These are phyloP conservation scores for Taeniopygia guttata DNA, from an alignment of 2,797 vertebrate genomes.

Conservation along the genomic window DNA sequence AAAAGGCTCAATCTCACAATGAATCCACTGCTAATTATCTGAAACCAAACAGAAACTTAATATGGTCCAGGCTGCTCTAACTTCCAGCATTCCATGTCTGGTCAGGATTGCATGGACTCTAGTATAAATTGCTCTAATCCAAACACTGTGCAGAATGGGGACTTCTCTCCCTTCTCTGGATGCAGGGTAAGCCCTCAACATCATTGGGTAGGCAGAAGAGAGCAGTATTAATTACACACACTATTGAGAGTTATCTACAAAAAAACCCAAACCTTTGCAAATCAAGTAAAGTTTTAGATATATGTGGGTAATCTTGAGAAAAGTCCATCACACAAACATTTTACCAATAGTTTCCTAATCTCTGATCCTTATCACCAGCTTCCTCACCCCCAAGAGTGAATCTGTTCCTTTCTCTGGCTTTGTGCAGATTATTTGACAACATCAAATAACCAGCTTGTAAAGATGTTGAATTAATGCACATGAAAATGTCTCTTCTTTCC, in stretches of 20 bases:
- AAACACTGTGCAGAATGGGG: not conserved
- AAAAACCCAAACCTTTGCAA: not conserved
- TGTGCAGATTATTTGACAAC: not conserved
- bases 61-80: not conserved
- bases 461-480: not conserved
- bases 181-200: not conserved
- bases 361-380: not conserved
- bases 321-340: not conserved
- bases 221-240: not conserved
- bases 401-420: not conserved
- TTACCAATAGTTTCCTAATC: not conserved
- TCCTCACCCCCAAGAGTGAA: accelerated
- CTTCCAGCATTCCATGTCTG: not conserved
- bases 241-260: not conserved
- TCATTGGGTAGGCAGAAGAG: not conserved
- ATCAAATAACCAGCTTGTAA: not conserved
- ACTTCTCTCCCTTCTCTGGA: not conserved
- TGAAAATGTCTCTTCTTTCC: not conserved
- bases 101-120: not conserved
- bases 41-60: not conserved
- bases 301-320: not conserved
- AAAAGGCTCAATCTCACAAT: not conserved
- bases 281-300: not conserved
- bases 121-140: not conserved
- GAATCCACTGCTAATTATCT: not conserved